Base-by-base conservation (phyloP, 2,113 vertebrate genomes). In the Albula goreensis region DNA sequence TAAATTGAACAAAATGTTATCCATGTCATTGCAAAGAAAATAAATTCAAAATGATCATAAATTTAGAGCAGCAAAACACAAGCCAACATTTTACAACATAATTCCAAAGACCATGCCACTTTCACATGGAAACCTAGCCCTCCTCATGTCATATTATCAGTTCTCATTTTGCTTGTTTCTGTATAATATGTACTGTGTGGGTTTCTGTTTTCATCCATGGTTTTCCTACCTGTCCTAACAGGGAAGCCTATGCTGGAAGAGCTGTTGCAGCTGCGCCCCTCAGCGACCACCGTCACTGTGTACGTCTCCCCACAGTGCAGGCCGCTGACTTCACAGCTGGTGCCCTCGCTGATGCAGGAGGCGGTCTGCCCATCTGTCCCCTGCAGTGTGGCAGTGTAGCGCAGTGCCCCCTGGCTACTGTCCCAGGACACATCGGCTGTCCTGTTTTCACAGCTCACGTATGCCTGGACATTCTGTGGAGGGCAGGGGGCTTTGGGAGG, bases 291-390 rank as follows among this genome's bases (percentile, higher is more conserved):
- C 0, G 85, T 86, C 50, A 90, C 85, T 0, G 11, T 80, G 82
- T 90, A 92, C 0, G 57, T 81, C 78, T 91, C 83, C 48, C 90
- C 91, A 48, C 91, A 91, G 31, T 66, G 74, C 80, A 91, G 60
- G 80, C 50, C 66, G 22, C 17, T 66, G 85, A 91, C 83, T 4
- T 91, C 87, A 88, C 90, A 91, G 9, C 83, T 78, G 41, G 60
- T 79, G 60, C 51, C 49, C 7, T 60, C 57, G 6, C 83, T 74
- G 66, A 13, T 84, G 80, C 91, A 92, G 9, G 2, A 19, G 2
- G 22, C 51, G 25, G 31, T 78, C 41, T 87, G 85, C 4, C 88
- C 90, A 88, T 83, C 70, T 7, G 19, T 5, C 12, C 78, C 85
- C 17, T 84, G 83, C 56, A 91, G 85, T 15, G 70, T 70, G 9